A percentile compares a stretch with the other conserved stretches of the same genome.
Evolutionary conservation across 2,888 invertebrate species (phyloP).

Genomic region (Hydrotaea cyrtoneurina): DNA sequence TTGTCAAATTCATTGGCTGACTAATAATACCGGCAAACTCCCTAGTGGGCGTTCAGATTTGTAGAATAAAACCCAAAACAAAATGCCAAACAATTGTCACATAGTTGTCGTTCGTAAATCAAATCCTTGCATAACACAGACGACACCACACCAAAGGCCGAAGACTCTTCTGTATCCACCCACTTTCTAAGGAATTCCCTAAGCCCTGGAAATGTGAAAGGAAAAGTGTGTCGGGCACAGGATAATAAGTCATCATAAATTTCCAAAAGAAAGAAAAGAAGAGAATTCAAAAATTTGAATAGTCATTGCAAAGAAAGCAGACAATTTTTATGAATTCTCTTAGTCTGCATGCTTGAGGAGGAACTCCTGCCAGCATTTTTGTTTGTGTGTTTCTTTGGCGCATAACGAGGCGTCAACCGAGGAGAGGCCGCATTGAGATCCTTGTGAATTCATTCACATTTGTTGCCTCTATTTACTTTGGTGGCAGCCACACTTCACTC

Average conservation of each 20-base stretch:
- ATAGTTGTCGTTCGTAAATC: constrained; percentile 56
- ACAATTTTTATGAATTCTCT: constrained; percentile 66
- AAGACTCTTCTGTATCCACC: background rate
- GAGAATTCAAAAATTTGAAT: constrained; percentile 55
- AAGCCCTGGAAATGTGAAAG: background rate
- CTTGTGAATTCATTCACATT: constrained; percentile 30
- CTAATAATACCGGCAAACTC: too few relatives aligned
- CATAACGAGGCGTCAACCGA: constrained; percentile 58
- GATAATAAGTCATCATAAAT: constrained; percentile 57
- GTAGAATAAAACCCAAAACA: background rate
- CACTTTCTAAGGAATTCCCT: background rate
- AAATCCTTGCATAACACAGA: constrained; percentile 15
- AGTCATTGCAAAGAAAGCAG: constrained; percentile 60
- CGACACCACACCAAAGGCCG: background rate
- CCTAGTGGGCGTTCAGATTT: constrained; percentile 12
- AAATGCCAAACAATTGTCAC: constrained; percentile 52
- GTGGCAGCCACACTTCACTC: constrained; percentile 62
- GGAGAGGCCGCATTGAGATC: background rate
- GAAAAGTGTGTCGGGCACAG: constrained; percentile 63
- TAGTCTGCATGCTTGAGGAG: constrained; percentile 21
- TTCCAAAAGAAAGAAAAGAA: constrained; percentile 24
- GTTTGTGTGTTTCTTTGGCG: constrained; percentile 40
- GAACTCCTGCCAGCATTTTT: constrained; percentile 37
- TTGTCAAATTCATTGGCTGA: too few relatives aligned
- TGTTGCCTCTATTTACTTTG: constrained; percentile 38